Percentiles rank a stretch among this genome's conserved stretches.
phyloP scores from a whole-genome alignment of 2,113 vertebrate genomes.

The Psilopsiagon aymara region DNA sequence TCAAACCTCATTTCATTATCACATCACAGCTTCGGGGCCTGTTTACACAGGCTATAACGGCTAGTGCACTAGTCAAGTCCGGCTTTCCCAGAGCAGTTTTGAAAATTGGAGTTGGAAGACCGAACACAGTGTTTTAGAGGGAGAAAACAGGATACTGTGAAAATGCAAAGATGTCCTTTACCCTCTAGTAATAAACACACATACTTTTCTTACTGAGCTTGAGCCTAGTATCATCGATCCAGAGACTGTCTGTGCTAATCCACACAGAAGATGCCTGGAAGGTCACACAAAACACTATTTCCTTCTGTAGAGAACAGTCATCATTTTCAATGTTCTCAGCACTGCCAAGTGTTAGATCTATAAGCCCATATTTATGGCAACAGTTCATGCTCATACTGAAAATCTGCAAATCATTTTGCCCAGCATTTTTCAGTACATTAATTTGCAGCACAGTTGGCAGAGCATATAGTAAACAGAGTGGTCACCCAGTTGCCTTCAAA shows the following conservation, averaged over 20 bases:
- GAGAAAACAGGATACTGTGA: background rate
- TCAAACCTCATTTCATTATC: background rate
- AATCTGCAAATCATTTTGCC: constrained; percentile 29
- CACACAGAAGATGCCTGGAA: background rate
- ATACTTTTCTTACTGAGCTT: background rate
- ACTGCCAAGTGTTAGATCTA: constrained; percentile 15
- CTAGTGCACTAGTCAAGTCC: accelerated
- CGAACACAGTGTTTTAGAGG: background rate
- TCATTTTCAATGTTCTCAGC: constrained; percentile 18
- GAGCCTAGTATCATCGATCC: background rate
- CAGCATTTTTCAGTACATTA: constrained; percentile 8
- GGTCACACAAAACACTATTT: background rate
- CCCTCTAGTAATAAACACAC: background rate
- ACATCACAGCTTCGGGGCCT: background rate
- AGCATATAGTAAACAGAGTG: background rate
- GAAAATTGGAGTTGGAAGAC: background rate
- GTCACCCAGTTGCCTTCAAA: background rate
- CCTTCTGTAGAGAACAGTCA: background rate
- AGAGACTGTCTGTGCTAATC: background rate
- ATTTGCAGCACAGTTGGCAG: constrained; percentile 25
- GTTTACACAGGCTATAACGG: background rate
- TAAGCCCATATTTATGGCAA: background rate
- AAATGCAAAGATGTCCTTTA: background rate
- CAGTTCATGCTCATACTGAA: background rate
- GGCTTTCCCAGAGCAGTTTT: background rate